Evolutionary conservation across 2,113 vertebrate species (phyloP).

Genomic region (Phaethornis superciliosus): DNA sequence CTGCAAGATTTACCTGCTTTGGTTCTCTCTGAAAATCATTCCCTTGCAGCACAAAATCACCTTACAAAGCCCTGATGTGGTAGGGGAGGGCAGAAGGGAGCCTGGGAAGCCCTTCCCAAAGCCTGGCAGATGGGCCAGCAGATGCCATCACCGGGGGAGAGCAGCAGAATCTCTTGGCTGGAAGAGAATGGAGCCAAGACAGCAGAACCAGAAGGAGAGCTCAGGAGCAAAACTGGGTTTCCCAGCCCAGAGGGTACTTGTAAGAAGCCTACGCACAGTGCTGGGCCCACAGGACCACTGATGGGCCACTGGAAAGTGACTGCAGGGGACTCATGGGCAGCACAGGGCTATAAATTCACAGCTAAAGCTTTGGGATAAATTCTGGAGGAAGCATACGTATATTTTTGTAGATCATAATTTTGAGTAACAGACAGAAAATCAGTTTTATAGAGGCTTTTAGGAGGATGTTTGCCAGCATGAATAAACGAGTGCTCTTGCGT

Average conservation of each 20-base stretch:
- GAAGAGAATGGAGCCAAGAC: accelerated
- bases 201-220: background rate
- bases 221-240: background rate
- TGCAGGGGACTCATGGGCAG: accelerated
- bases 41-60: background rate
- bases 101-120: background rate
- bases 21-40: background rate
- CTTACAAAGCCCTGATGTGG: background rate
- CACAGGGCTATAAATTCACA: accelerated
- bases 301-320: accelerated
- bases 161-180: background rate
- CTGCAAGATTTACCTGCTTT: background rate
- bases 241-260: background rate
- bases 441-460: conserved; percentile 11
- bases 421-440: background rate
- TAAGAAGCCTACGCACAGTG: accelerated
- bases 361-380: background rate
- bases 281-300: accelerated
- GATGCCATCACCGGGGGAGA: background rate
- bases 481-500: accelerated
- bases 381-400: background rate
- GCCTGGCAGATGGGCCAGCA: conserved; percentile 14
- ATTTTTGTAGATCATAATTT: background rate
- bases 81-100: background rate
- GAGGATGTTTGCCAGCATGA: background rate